These are phyloP conservation scores for Syngnathus acus DNA, from an alignment of 2,797 vertebrate species.

Conservation along the genomic window DNA sequence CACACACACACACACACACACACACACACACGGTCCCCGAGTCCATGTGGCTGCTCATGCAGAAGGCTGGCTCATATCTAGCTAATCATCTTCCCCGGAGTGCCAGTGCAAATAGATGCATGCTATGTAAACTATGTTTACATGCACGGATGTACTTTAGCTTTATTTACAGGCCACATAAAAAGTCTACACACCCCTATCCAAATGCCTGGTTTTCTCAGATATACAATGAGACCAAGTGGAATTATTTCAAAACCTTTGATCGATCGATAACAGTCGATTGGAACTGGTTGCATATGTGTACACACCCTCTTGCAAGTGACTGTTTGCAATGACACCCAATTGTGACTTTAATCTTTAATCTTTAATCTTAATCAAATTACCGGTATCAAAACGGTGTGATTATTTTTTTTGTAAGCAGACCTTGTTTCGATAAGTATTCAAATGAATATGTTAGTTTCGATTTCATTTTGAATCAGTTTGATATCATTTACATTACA, in stretches of 20 bases:
- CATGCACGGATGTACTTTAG: background rate
- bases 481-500: too few species aligned
- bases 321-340: too few species aligned
- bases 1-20: background rate
- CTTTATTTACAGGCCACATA: background rate
- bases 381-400: background rate
- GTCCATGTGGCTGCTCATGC: conserved; percentile 25
- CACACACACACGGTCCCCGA: background rate
- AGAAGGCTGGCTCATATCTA: conserved; percentile 15
- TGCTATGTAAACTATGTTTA: background rate
- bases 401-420: background rate
- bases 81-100: conserved; percentile 11
- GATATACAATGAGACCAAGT: background rate
- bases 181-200: background rate
- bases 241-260: background rate
- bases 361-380: too few species aligned
- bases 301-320: background rate
- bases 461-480: too few species aligned
- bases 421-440: too few species aligned
- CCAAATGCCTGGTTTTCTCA: background rate
- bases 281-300: background rate
- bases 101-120: conserved; percentile 4
- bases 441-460: too few species aligned
- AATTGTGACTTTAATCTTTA: too few species aligned
- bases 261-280: background rate